Percentiles rank a stretch among this genome's conserved stretches.
phyloP scores from a whole-genome alignment of 2,797 vertebrate species.

The Chaetophractus vellerosus region DNA sequence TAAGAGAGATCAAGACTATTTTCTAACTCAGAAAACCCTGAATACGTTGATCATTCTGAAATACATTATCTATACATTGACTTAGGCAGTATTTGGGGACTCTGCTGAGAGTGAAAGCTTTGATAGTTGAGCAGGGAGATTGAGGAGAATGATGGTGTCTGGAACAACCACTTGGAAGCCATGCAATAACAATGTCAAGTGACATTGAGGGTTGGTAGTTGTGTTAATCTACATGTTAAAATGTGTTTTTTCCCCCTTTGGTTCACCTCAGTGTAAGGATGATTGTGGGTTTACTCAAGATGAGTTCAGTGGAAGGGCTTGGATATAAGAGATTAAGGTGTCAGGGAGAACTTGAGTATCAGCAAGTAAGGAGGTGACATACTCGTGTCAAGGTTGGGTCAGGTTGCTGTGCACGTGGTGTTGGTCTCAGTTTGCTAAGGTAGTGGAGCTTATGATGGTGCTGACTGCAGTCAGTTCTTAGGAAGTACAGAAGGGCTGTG shows the following conservation, averaged over 20 bases:
- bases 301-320: background rate
- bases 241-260: background rate
- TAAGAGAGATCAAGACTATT: background rate
- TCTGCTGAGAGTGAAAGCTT: background rate
- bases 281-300: background rate
- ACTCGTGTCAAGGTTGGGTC: background rate
- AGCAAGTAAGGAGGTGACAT: background rate
- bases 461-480: background rate
- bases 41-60: background rate
- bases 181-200: background rate
- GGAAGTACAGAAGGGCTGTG: fast-evolving
- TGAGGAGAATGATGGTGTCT: background rate
- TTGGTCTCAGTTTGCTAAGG: background rate
- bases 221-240: background rate
- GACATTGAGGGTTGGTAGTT: background rate
- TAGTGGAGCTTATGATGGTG: background rate
- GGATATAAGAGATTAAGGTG: background rate
- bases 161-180: background rate
- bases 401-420: background rate
- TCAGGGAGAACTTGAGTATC: background rate
- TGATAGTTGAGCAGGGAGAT: background rate
- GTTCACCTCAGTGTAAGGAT: background rate
- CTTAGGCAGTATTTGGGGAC: background rate
- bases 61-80: background rate
- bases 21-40: background rate